These are phyloP conservation scores for Grammomys dolichurus DNA, from an alignment of 2,113 vertebrate species.

Conservation along the genomic window DNA sequence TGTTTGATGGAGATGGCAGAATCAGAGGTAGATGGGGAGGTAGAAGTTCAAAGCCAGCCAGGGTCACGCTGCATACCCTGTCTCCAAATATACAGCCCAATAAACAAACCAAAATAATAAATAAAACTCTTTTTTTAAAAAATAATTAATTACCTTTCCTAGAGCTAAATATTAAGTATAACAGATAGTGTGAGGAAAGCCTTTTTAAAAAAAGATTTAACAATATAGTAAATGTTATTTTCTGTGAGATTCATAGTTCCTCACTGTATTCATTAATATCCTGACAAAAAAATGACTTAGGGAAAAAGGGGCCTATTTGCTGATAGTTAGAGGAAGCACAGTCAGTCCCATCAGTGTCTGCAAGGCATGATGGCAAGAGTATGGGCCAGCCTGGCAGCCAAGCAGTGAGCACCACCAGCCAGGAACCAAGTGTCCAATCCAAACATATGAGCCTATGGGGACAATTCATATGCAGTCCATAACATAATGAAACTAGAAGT, in stretches of 20 bases:
- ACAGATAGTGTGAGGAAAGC: neutral
- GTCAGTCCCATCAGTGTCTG: no score
- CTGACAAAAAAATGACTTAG: neutral
- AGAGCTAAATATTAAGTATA: neutral
- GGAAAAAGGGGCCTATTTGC: neutral
- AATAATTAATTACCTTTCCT: neutral
- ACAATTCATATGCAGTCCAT: neutral
- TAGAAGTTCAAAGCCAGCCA: neutral
- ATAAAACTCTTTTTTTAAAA: neutral
- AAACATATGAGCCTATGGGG: neutral
- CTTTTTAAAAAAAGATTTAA: slow-evolving; percentile 36
- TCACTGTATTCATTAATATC: neutral
- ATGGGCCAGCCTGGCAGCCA: neutral
- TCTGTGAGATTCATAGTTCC: neutral
- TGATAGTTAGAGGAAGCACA: neutral
- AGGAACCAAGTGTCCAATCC: neutral
- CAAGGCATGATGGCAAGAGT: neutral
- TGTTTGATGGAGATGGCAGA: neutral
- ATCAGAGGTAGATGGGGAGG: neutral
- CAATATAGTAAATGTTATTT: neutral
- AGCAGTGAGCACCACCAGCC: neutral
- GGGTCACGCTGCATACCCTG: neutral
- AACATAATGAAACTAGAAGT: neutral
- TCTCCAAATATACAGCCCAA: neutral
- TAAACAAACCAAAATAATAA: neutral